Percentiles rank a stretch among this genome's conserved stretches.
Conservation (phyloP, 1,140 invertebrate genomes). For the Ladona fulva region DNA sequence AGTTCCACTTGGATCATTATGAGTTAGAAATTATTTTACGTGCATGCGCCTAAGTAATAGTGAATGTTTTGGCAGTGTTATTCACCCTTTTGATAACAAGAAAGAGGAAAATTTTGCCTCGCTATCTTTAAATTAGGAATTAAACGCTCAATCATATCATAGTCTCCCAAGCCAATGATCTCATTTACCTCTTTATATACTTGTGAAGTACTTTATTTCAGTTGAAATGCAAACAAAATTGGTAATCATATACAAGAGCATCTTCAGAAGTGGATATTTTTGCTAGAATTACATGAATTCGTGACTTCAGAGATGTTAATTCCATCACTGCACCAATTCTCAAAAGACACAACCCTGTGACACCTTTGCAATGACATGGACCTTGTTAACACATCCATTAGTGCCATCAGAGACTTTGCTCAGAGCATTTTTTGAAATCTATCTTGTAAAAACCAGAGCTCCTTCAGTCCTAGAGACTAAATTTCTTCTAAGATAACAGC, state of each 20-base stretch:
- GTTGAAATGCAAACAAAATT: constrained; percentile 2
- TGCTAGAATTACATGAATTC: constrained; percentile 2
- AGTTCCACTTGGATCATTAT: not conserved
- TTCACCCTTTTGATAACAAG: not conserved
- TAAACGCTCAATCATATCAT: not conserved
- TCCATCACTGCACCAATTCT: not conserved
- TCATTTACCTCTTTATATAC: constrained; percentile 1
- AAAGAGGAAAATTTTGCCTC: not conserved
- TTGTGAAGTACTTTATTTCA: not conserved
- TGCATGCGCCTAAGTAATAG: constrained; percentile 8
- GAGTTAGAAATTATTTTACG: not conserved
- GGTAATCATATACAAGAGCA: not conserved
- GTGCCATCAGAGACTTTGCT: not conserved
- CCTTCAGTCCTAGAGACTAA: not conserved
- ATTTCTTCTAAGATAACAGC: not conserved
- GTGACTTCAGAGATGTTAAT: not conserved
- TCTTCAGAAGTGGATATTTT: constrained; percentile 1
- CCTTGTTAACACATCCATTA: not conserved
- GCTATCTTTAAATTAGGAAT: not conserved
- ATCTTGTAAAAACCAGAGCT: not conserved
- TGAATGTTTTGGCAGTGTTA: constrained; percentile 9
- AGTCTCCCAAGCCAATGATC: not conserved
- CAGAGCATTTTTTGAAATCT: not conserved
- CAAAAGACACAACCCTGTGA: not conserved
- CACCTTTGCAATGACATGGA: not conserved